Evolutionary conservation across 2,797 vertebrate genomes (phyloP).

Genomic region (Lycodopsis pacificus): DNA sequence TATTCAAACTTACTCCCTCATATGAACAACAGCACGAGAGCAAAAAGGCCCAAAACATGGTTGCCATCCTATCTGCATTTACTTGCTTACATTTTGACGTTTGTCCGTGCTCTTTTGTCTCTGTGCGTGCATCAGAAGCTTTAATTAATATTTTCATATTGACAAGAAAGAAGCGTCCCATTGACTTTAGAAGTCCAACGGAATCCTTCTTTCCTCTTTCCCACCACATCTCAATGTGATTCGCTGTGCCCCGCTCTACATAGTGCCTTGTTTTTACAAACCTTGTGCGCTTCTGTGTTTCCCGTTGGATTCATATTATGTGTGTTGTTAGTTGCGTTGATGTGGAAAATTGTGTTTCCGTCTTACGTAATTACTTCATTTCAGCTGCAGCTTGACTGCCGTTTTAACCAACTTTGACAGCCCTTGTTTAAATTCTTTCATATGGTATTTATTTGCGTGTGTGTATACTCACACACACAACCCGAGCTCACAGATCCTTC

Average conservation of each 20-base stretch:
- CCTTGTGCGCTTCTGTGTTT: not conserved
- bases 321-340: not conserved
- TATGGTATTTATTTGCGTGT: not conserved
- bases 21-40: not conserved
- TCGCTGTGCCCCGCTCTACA: not conserved
- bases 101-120: not conserved
- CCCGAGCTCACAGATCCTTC: not conserved
- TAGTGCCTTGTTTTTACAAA: not conserved
- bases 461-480: not conserved
- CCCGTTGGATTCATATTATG: not conserved
- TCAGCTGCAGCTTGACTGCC: constrained; percentile 24
- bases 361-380: constrained; percentile 40
- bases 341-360: constrained; percentile 22
- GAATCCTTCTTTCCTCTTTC: not conserved
- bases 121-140: not conserved
- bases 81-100: not conserved
- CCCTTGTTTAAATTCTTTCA: constrained; percentile 26
- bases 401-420: constrained; percentile 41
- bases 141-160: not conserved
- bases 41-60: not conserved
- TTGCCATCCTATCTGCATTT: constrained; percentile 8
- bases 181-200: not conserved
- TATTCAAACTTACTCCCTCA: not conserved
- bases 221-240: not conserved
- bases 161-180: not conserved